Evolutionary conservation across 2,113 vertebrate species (phyloP).

Genomic region (Dinomys branickii): DNA sequence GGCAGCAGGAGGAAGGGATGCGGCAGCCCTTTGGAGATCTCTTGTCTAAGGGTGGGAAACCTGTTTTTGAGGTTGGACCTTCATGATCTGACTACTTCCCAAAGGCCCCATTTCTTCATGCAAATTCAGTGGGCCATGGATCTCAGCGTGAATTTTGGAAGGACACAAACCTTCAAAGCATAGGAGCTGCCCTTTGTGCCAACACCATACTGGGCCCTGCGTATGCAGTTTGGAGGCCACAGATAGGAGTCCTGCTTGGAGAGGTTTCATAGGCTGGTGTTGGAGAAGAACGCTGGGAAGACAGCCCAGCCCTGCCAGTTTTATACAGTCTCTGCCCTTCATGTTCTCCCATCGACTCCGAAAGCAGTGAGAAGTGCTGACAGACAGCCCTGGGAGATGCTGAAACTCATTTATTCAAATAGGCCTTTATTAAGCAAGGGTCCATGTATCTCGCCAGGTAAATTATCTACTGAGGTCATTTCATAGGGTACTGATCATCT

Average conservation of each 20-base stretch:
- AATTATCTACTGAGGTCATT: not conserved
- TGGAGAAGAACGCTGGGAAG: not conserved
- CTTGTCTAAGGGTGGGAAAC: not conserved
- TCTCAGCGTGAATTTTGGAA: not conserved
- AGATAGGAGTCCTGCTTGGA: not conserved
- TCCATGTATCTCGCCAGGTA: not conserved
- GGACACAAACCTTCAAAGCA: not conserved
- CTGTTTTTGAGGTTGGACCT: not conserved
- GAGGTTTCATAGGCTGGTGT: not conserved
- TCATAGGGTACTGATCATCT: not conserved
- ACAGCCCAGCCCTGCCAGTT: not conserved
- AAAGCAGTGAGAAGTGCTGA: not conserved
- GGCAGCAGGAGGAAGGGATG: not conserved
- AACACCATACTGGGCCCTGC: not conserved
- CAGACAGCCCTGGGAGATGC: not conserved
- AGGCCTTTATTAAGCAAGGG: not conserved
- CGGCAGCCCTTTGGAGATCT: not conserved
- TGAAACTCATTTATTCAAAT: not conserved
- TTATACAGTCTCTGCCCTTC: not conserved
- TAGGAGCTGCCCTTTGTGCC: not conserved
- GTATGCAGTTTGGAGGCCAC: not conserved
- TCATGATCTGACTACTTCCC: not conserved
- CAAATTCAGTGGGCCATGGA: too few relatives aligned
- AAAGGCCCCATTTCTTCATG: not conserved
- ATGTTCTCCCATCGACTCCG: not conserved